Conservation (phyloP, 2,797 vertebrate species). For the Sebastes vulpes region DNA sequence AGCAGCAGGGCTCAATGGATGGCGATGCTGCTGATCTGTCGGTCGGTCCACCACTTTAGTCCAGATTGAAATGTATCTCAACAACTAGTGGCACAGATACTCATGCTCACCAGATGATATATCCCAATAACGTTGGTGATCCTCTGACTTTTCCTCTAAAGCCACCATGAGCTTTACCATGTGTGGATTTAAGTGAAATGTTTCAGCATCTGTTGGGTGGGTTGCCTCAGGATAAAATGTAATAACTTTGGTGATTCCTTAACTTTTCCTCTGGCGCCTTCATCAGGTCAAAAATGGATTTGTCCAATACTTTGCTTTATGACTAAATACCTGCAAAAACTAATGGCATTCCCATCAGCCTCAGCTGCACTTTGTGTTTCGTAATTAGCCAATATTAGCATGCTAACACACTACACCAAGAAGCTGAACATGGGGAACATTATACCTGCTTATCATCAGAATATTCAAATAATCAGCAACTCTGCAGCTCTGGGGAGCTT, state of each 20-base stretch:
- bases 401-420: not conserved
- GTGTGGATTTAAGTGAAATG: not conserved
- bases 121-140: not conserved
- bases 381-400: too few relatives aligned
- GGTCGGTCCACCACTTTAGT: not conserved
- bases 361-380: too few relatives aligned
- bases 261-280: too few relatives aligned
- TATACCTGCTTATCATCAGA: not conserved
- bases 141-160: not conserved
- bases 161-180: not conserved
- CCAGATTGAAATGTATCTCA: not conserved
- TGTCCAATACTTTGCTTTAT: too few relatives aligned
- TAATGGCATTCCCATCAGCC: too few relatives aligned
- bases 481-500: not conserved
- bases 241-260: too few relatives aligned
- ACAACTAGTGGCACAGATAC: not conserved
- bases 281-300: too few relatives aligned
- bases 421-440: not conserved
- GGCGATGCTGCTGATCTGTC: not conserved
- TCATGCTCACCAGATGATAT: not conserved
- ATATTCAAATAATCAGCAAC: not conserved
- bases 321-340: too few relatives aligned
- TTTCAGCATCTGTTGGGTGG: not conserved
- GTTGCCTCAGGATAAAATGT: not conserved
- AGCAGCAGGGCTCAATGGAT: not conserved